These are phyloP conservation scores for Brassicogethes aeneus DNA, from an alignment of 2,888 invertebrate genomes.

Conservation along the genomic window DNA sequence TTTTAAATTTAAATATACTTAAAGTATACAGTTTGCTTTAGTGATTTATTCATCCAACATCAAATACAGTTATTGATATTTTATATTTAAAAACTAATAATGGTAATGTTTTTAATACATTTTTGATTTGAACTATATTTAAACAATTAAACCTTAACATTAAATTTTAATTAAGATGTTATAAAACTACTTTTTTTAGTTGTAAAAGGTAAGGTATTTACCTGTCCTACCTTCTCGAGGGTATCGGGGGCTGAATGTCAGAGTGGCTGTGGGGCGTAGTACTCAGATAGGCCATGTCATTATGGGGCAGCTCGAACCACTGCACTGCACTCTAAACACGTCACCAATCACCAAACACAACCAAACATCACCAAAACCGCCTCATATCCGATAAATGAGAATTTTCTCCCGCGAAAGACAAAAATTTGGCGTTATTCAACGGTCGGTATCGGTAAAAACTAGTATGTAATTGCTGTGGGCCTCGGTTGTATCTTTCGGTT, in stretches of 20 bases:
- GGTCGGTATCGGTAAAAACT: slow-evolving; percentile 8
- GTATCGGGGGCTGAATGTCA: slow-evolving; percentile 1
- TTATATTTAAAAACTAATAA: no score
- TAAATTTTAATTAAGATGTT: no score
- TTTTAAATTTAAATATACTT: no score
- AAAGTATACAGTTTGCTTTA: no score
- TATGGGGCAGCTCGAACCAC: slow-evolving; percentile 10
- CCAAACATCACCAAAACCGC: neutral
- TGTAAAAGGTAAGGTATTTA: slow-evolving; percentile 3
- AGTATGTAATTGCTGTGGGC: slow-evolving; percentile 9
- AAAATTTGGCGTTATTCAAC: neutral
- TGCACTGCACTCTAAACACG: slow-evolving; percentile 3
- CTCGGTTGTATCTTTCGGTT: slow-evolving; percentile 10
- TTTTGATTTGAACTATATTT: no score
- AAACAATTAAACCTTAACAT: no score
- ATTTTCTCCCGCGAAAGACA: neutral
- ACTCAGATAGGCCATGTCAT: slow-evolving; percentile 25
- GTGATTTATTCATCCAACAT: no score
- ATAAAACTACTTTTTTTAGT: no score
- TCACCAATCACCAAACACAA: slow-evolving; percentile 1
- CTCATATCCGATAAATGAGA: neutral
- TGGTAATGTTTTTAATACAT: no score
- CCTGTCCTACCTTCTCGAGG: slow-evolving; percentile 3
- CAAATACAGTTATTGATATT: no score
- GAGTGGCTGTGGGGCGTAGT: slow-evolving; percentile 13